A percentile compares a stretch with the other conserved stretches of the same genome.
Evolutionary conservation across 1,140 invertebrate species (phyloP).

Genomic region (Drosophila rhopaloa): DNA sequence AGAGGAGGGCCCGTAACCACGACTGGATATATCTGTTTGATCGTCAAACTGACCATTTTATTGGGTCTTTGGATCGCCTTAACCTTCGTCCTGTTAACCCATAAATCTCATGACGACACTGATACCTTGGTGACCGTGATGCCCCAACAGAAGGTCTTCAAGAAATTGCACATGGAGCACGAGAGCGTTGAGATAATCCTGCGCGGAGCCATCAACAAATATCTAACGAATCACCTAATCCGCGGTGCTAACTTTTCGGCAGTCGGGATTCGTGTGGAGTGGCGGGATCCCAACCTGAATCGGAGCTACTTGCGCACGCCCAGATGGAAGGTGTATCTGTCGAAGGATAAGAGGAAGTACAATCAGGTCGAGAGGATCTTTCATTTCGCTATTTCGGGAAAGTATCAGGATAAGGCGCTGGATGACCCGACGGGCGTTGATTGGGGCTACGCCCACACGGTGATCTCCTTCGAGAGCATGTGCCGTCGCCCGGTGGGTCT

Average conservation of each 20-base stretch:
- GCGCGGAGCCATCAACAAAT: not conserved
- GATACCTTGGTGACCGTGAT: not conserved
- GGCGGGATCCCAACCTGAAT: not conserved
- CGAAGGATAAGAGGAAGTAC: not conserved
- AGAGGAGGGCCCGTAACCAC: not conserved
- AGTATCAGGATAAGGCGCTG: not conserved
- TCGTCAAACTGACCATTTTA: not conserved
- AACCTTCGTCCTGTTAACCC: not conserved
- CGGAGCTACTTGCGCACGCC: not conserved
- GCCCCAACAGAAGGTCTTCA: not conserved
- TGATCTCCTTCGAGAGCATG: not conserved
- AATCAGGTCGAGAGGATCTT: not conserved
- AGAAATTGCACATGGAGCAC: not conserved
- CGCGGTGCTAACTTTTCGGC: too few species aligned
- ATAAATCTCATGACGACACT: not conserved
- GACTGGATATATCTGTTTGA: not conserved
- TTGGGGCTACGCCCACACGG: not conserved
- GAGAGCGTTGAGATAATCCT: not conserved
- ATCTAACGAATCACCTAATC: not conserved
- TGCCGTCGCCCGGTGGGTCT: conserved; percentile 1
- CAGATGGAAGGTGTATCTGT: not conserved
- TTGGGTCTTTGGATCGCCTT: not conserved
- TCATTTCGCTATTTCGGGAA: not conserved
- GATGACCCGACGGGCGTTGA: not conserved
- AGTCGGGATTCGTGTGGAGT: not conserved